Percentiles rank a stretch among this genome's conserved stretches.
Conservation (phyloP, 2,888 invertebrate genomes). For the Endomychus coccineus region DNA sequence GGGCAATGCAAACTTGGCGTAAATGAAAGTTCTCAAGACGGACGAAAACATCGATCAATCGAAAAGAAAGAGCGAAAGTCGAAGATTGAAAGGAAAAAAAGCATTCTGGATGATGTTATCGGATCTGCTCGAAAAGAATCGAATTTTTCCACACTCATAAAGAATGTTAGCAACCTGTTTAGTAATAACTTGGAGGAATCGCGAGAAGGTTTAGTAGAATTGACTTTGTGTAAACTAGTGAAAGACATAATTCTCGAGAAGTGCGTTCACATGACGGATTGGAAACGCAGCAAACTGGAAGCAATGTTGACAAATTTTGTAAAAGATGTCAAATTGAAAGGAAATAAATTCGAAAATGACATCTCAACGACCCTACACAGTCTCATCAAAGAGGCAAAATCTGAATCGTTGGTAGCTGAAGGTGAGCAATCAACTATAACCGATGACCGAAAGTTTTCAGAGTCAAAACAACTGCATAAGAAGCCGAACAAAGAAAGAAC, state of each 20-base stretch:
- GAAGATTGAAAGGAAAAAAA: slow-evolving; percentile 2
- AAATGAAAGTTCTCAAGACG: no score
- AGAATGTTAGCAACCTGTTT: slow-evolving; percentile 4
- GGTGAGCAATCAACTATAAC: no score
- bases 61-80: slow-evolving; percentile 8
- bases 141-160: slow-evolving; percentile 6
- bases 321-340: slow-evolving; percentile 5
- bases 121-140: background rate
- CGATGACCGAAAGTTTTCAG: no score
- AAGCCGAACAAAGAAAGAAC: no score
- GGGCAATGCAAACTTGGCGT: no score
- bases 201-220: slow-evolving; percentile 8
- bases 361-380: no score
- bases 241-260: slow-evolving; percentile 11
- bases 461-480: no score
- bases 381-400: no score
- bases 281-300: slow-evolving; percentile 5
- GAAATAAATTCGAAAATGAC: no score
- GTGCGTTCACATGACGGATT: slow-evolving; percentile 5
- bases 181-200: slow-evolving; percentile 8
- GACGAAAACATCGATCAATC: no score
- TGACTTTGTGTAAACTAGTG: slow-evolving; percentile 9
- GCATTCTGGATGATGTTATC: background rate
- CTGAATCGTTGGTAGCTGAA: no score
- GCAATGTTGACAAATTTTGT: slow-evolving; percentile 7